Percentiles rank a stretch among this genome's conserved stretches.
Conservation (phyloP, 2,888 invertebrate species). For the Acleris sparsana region DNA sequence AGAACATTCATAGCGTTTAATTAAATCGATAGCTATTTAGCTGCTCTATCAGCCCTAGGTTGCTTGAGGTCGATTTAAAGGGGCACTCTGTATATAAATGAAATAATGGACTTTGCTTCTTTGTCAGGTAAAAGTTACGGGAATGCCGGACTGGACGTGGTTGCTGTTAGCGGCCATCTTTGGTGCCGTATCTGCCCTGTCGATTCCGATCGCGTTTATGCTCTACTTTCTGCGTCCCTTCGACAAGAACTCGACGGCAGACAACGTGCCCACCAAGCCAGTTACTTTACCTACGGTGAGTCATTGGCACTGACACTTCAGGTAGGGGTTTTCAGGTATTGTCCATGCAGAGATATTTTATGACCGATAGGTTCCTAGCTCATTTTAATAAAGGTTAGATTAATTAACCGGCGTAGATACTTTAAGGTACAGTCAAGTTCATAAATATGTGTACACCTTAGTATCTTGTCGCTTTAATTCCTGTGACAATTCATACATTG, state of each 20-base stretch:
- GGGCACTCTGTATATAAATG: no score
- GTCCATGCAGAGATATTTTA: no score
- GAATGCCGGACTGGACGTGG: constrained; percentile 79
- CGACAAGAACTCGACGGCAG: constrained; percentile 56
- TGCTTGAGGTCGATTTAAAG: no score
- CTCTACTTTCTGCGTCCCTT: constrained; percentile 69
- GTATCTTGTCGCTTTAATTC: no score
- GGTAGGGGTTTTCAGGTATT: not conserved
- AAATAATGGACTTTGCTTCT: not conserved
- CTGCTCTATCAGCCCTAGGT: no score
- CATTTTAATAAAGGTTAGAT: no score
- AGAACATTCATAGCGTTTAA: no score
- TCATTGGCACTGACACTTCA: not conserved
- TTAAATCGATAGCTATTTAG: no score
- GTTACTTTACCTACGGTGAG: constrained; percentile 73
- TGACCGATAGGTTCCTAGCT: no score
- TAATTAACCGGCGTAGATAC: not conserved
- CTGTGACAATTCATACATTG: no score
- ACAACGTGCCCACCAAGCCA: constrained; percentile 58
- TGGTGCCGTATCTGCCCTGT: constrained; percentile 68
- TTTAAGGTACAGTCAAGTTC: no score
- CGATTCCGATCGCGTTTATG: constrained; percentile 64
- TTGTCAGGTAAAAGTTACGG: constrained; percentile 45
- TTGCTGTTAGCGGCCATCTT: constrained; percentile 67
- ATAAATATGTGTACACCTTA: no score